Evolutionary conservation across 2,113 vertebrate species (phyloP).

Genomic region (Rhabdornis inornatus): DNA sequence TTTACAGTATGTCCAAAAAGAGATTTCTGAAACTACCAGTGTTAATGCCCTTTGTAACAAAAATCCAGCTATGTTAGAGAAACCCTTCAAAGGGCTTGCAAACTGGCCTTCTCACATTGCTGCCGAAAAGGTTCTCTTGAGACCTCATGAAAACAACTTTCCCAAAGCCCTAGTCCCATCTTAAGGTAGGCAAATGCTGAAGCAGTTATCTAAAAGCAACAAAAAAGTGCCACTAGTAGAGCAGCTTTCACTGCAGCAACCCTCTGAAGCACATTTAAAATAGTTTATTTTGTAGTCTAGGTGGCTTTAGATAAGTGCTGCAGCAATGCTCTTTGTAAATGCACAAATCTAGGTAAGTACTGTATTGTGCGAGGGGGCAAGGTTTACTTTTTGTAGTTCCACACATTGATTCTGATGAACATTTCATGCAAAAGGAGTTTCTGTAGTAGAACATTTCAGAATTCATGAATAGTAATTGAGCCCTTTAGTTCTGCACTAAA

Average conservation of each 20-base stretch:
- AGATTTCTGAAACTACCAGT: background rate
- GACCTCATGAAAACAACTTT: background rate
- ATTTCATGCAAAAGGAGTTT: constrained; percentile 77
- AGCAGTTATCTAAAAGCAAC: background rate
- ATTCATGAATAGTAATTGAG: constrained; percentile 80
- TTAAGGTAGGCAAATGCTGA: background rate
- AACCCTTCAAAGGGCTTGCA: background rate
- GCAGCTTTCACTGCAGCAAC: background rate
- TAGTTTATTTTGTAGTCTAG: background rate
- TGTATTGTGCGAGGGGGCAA: constrained; percentile 15
- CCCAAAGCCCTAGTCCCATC: background rate
- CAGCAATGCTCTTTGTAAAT: constrained; percentile 12
- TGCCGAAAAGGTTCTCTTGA: background rate
- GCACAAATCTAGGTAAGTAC: constrained; percentile 41
- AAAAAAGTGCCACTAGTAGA: background rate
- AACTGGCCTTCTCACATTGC: background rate
- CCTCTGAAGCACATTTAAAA: constrained; percentile 26
- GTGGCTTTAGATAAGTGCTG: constrained; percentile 34
- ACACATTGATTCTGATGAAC: constrained; percentile 75
- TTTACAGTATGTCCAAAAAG: background rate
- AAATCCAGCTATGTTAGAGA: background rate
- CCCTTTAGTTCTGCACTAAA: constrained; percentile 74
- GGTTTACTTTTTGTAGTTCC: constrained; percentile 63
- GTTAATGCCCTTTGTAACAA: background rate
- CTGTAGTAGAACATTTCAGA: constrained; percentile 73